Conservation (phyloP, 2,113 vertebrate species). For the Myiozetetes cayanensis region DNA sequence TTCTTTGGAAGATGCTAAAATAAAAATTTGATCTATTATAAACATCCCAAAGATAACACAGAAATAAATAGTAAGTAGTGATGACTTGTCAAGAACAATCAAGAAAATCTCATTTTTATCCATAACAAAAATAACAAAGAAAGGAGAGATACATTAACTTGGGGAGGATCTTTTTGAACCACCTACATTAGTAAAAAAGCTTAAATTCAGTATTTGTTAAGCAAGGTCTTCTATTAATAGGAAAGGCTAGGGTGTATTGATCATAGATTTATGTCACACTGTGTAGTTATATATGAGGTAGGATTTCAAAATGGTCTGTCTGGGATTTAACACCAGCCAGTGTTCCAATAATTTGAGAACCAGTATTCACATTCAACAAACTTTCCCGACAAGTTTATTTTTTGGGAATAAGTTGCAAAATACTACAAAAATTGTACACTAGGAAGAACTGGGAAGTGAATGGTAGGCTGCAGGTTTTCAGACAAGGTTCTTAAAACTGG, state of each 20-base stretch:
- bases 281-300: background rate
- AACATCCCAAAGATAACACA: background rate
- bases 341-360: background rate
- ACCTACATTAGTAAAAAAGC: background rate
- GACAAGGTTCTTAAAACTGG: background rate
- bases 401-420: background rate
- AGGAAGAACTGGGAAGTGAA: background rate
- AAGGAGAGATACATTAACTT: rapidly evolving
- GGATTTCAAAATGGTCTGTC: background rate
- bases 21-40: background rate
- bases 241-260: background rate
- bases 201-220: background rate
- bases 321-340: background rate
- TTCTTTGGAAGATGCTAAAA: background rate
- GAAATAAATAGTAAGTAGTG: background rate
- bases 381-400: background rate
- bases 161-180: background rate
- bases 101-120: background rate
- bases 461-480: background rate
- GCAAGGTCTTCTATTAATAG: background rate
- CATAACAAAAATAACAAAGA: background rate
- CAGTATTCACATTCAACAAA: background rate
- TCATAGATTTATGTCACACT: background rate
- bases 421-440: no score
- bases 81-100: background rate